Evolutionary conservation across 1,140 invertebrate genomes (phyloP), one percentile per base, ranked within the genome.

Genomic region (Odontomachus brunneus): DNA sequence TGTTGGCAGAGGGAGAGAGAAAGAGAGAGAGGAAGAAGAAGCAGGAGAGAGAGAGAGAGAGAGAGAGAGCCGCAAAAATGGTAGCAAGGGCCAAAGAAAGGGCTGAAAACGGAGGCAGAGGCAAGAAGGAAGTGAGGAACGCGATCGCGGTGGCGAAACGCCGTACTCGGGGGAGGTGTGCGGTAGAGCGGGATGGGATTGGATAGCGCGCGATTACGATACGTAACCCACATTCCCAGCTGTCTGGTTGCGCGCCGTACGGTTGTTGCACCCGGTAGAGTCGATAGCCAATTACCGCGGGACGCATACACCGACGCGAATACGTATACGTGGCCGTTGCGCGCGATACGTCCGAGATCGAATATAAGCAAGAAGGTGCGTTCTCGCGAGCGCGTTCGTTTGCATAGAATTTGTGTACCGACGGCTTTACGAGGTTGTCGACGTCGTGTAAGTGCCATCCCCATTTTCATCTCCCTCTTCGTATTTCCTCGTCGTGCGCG

Each of bases 231-330:
- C 65, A 82, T 80, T 85, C 69, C 80, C 53, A 19, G 75, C 75
- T 80, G 75, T 80, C 75, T 72, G 55, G 80, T 49, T 71, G 33
- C 80, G 72, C 71, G 60, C 55, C 38, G 84, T 65, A 62, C 81
- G 86, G 60, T 76, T 82, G 78, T 63, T 72, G 83, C 71, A 69
- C 73, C 73, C 59, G 78, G 72, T 74, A 73, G 74, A 78, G 59
- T 82, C 83, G 84, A 89, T 88, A 84, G 86, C 86, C 88, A 89
- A 89, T 89, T 88, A 88, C 71, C 87, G 55, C 73, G 84, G 60
- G 38, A 44, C 75, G 75, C 71, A 80, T 80, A 80, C 74, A 48
- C 65, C 65, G 65, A 69, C 17, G 63, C n/a, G 65, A 7, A 48
- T 48, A 53, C 22, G 22, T 55, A 19, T 11, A 22, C 24, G 75